Evolutionary conservation across 1,140 invertebrate genomes (phyloP), one percentile per base, ranked within the genome.

Genomic region (Mya arenaria): DNA sequence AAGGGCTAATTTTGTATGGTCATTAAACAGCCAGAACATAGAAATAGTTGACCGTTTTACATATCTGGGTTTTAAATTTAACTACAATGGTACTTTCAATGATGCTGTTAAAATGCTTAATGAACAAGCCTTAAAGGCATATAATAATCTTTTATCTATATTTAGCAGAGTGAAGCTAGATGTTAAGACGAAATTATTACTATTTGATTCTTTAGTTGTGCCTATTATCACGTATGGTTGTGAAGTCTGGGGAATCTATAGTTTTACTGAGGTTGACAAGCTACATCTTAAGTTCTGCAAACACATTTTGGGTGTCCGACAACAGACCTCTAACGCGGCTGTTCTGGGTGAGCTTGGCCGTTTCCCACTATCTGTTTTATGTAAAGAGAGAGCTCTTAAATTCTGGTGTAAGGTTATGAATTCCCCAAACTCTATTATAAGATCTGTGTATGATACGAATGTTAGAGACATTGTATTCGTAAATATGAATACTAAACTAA

Each of bases 271-370:
- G 37, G 28, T 73, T 32, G 71, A 73, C 37, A 73, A 34, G 37
- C n/a, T 74, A 19, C 71, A 74, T 60, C 30, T 58, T 10, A 23
- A 5, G 8, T 74, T 74, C 60, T 74, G 71, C 36, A 74, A 74
- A 37, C 8, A 30, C 8, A 74, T 74, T 41, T 34, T 75, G 19
- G 56, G 60, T 44, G 73, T 75, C 15, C 17, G 39, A 23, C 37
- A 36, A 36, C 55, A 55, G 19, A 73, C 32, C 8, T 39, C 71
- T 2, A 74, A 58, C 55, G 19, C 8, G n/a, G 52, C 71, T 15
- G 55, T 74, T 6, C 39, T 60, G 6, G 17, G 71, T 19, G 71
- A 74, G 25, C 55, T 74, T 23, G 55, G 55, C 25, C 15, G 71
- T 17, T 74, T 60, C 39, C 71, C 71, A 28, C 19, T 34, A 30